These are phyloP conservation scores for Anarrhichthys ocellatus DNA, from an alignment of 2,113 vertebrate species.

Conservation along the genomic window DNA sequence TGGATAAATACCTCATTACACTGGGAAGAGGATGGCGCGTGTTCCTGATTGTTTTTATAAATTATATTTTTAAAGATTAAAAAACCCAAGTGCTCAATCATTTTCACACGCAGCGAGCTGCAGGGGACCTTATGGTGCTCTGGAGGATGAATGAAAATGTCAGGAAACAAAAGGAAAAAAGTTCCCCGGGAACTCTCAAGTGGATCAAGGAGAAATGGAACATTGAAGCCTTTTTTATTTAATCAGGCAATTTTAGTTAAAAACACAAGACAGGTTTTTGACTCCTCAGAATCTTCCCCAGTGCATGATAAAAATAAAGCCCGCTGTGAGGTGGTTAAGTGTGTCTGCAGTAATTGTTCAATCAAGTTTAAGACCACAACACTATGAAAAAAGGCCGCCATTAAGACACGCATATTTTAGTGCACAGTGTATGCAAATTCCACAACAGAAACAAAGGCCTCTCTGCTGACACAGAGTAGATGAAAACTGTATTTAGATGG, in stretches of 20 bases:
- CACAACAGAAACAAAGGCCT: neutral
- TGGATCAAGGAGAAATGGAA: neutral
- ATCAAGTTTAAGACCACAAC: neutral
- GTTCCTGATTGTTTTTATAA: no score
- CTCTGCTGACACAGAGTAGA: neutral
- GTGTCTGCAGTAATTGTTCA: neutral
- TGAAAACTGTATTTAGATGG: neutral
- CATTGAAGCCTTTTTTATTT: conserved; percentile 11
- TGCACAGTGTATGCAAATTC: neutral
- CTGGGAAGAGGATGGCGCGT: neutral
- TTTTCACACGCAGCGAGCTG: neutral
- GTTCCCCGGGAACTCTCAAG: neutral
- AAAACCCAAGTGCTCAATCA: neutral
- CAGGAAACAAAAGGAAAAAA: neutral
- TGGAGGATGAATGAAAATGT: neutral
- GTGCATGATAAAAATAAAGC: no score
- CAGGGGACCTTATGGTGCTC: neutral
- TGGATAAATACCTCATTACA: neutral
- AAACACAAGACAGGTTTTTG: neutral
- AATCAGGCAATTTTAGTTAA: neutral
- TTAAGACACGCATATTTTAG: neutral
- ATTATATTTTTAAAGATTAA: neutral
- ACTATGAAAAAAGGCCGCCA: neutral
- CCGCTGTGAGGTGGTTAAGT: neutral
- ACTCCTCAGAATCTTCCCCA: neutral